Evolutionary conservation across 2,113 vertebrate species (phyloP), one percentile per base, ranked within the genome.

Genomic region (Otis tarda): DNA sequence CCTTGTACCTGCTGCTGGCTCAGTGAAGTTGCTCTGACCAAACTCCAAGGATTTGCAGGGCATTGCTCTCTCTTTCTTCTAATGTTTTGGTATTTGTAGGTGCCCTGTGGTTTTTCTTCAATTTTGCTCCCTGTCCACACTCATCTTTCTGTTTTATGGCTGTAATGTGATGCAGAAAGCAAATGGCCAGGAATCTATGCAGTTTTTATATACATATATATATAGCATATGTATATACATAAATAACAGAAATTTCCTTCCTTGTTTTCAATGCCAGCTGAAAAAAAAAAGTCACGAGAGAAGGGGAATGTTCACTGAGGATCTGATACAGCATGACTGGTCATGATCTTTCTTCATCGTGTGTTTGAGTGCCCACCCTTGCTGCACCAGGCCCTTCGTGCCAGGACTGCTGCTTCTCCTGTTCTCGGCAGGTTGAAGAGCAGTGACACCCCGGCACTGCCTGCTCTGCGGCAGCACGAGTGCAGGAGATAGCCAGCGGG

Each of bases 331-430:
- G 28, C 25, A 74, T 0, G 7, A 61, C 14, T 4, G 10, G 23
- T 33, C 37, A 7, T 2, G 6, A 3, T 60, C 68, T 43, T 77
- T 53, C 18, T 25, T 47, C 9, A 50, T 6, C 5, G 0, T 1
- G 20, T n/a, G 41, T 55, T 59, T 31, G 73, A 60, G 76, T 19
- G 27, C 16, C 67, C 6, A 8, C 68, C 45, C 65, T 45, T 76
- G 73, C 76, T 60, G 69, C n/a, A 2, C 0, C 0, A 3, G 35
- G 31, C 14, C 50, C 28, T 41, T 27, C 6, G 1, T 7, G n/a
- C n/a, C 8, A 6, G 76, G 20, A 4, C 59, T 70, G 50, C 12
- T n/a, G 47, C 65, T 83, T 13, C 41, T 28, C 65, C 14, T 1
- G 7, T 56, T 78, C 56, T 56, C 1, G 6, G 75, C 12, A 7